A percentile compares a stretch with the other conserved stretches of the same genome.
These are phyloP conservation scores for Caradrina clavipalpis DNA, from an alignment of 2,888 invertebrate species.

Conservation along the genomic window DNA sequence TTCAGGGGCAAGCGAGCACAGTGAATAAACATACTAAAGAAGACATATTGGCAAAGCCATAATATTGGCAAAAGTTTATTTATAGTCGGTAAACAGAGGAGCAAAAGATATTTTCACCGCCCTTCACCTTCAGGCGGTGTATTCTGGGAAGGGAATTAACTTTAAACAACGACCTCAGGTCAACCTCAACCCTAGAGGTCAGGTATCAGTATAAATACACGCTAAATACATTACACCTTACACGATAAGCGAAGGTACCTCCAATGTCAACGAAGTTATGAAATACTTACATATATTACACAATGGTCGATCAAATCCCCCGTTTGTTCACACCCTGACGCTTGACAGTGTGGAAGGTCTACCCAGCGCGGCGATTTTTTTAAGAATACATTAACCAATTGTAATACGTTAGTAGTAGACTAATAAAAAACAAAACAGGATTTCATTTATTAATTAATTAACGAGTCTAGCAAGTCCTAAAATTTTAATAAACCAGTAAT, in stretches of 20 bases:
- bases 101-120: constrained; percentile 25
- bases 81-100: constrained; percentile 23
- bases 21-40: background rate
- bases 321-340: too few relatives aligned
- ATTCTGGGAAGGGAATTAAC: constrained; percentile 55
- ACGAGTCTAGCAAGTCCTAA: too few relatives aligned
- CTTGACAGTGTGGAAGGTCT: too few relatives aligned
- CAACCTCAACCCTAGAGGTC: constrained; percentile 48
- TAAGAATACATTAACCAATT: too few relatives aligned
- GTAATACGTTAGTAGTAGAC: too few relatives aligned
- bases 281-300: constrained; percentile 63
- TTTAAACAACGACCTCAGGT: constrained; percentile 29
- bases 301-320: constrained; percentile 39
- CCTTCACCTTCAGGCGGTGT: constrained; percentile 48
- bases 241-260: constrained; percentile 32
- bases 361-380: too few relatives aligned
- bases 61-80: constrained; percentile 20
- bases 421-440: too few relatives aligned
- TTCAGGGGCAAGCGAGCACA: background rate
- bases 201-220: constrained; percentile 35
- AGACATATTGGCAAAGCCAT: background rate
- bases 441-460: too few relatives aligned
- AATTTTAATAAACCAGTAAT: too few relatives aligned
- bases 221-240: constrained; percentile 55
- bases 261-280: constrained; percentile 52